A percentile compares a stretch with the other conserved stretches of the same genome.
Evolutionary conservation across 2,888 invertebrate genomes (phyloP).

Genomic region (Epinotia demarniana): DNA sequence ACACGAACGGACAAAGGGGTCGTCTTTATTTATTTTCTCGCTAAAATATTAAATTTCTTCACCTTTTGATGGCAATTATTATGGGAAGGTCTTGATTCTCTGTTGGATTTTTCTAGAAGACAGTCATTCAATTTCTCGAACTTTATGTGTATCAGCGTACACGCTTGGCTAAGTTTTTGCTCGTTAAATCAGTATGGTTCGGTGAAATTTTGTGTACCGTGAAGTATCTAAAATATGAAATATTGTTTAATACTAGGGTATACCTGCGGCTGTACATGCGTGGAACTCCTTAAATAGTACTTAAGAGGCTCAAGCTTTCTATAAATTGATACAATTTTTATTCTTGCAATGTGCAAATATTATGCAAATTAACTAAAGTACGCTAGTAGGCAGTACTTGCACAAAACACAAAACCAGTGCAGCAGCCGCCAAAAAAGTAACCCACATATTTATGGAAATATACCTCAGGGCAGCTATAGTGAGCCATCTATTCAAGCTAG

Average conservation of each 20-base stretch:
- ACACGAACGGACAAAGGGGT: slow-evolving; percentile 51
- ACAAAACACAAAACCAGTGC: background rate
- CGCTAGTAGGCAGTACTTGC: background rate
- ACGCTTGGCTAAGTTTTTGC: background rate
- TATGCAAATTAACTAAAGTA: background rate
- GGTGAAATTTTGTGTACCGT: background rate
- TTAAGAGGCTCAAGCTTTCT: no score
- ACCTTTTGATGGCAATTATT: slow-evolving; percentile 16
- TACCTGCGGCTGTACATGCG: no score
- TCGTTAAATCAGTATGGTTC: background rate
- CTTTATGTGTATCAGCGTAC: background rate
- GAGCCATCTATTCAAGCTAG: slow-evolving; percentile 7
- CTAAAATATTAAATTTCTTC: slow-evolving; percentile 27
- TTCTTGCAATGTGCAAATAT: no score
- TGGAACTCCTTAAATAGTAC: no score
- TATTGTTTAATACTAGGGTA: background rate
- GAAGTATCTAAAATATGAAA: background rate
- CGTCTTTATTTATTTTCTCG: slow-evolving; percentile 44
- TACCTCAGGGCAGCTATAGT: slow-evolving; percentile 2
- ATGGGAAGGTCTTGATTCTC: background rate
- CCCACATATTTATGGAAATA: slow-evolving; percentile 13
- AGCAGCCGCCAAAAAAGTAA: background rate
- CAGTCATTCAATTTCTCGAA: background rate
- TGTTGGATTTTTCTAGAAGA: background rate
- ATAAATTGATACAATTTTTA: no score